Conservation (phyloP, 2,797 vertebrate genomes). For the Myripristis murdjan region DNA sequence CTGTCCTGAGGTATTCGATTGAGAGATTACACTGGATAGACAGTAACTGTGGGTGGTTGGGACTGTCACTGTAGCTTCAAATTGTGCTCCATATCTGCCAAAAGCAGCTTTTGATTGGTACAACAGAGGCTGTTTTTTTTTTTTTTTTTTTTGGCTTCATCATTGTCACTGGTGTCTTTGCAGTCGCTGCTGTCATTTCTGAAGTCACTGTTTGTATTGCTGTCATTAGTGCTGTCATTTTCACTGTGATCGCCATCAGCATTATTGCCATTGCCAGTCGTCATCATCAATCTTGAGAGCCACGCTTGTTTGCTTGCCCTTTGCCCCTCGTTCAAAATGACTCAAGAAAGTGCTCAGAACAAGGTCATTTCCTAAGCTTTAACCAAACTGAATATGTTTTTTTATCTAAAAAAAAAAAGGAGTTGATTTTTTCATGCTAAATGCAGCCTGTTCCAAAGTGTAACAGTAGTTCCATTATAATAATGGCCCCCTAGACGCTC, state of each 20-base stretch:
- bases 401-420: no score
- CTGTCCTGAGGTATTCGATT: conserved; percentile 18
- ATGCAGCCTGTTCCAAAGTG: not conserved
- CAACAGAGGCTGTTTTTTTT: not conserved
- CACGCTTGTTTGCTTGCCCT: not conserved
- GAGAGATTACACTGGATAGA: conserved; percentile 30
- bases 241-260: not conserved
- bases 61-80: not conserved
- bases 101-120: conserved; percentile 8
- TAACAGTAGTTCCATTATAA: conserved; percentile 1
- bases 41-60: conserved; percentile 28
- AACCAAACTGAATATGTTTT: conserved; percentile 1
- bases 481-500: conserved; percentile 33
- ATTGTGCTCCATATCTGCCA: not conserved
- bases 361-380: not conserved
- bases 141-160: not conserved
- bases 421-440: not conserved
- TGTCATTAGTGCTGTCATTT: not conserved
- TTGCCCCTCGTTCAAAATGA: conserved; percentile 1
- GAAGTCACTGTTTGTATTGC: not conserved
- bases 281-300: not conserved
- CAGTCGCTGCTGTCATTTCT: no score
- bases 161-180: no score
- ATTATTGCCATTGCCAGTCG: not conserved
- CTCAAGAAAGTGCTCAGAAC: not conserved